phyloP scores from a whole-genome alignment of 2,888 invertebrate species.

The Pollenia angustigena region DNA sequence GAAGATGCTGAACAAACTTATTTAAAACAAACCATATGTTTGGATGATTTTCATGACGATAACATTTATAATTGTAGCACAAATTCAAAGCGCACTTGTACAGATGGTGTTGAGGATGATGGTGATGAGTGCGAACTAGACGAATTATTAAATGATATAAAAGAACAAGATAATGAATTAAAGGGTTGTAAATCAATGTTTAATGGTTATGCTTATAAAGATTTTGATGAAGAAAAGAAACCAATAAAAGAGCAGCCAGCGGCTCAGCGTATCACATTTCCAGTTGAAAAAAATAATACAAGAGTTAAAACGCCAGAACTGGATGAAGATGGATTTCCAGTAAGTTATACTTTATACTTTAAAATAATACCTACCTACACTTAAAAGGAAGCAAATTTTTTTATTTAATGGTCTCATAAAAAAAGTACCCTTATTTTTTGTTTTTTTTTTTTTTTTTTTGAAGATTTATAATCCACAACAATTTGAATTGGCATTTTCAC shows the following conservation, averaged over 20 bases:
- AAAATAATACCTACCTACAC: not conserved
- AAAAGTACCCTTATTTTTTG: not conserved
- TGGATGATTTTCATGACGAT: conserved; percentile 74
- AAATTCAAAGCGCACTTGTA: not conserved
- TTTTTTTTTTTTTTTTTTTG: conserved; percentile 53
- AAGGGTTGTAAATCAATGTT: conserved; percentile 80
- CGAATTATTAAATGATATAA: conserved; percentile 80
- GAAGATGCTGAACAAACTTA: conserved; percentile 75
- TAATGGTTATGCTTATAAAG: conserved; percentile 78
- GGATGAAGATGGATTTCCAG: conserved; percentile 87
- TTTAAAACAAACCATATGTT: conserved; percentile 76
- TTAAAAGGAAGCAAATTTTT: not conserved
- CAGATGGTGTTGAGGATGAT: conserved; percentile 72
- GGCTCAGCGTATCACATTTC: conserved; percentile 69
- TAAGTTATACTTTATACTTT: conserved; percentile 76
- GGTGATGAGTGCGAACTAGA: conserved; percentile 80
- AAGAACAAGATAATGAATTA: conserved; percentile 79
- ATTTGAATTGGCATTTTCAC: conserved; percentile 79
- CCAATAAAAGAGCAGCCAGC: conserved; percentile 40
- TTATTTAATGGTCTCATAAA: too few relatives aligned
- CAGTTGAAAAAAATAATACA: conserved; percentile 49
- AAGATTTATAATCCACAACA: conserved; percentile 79
- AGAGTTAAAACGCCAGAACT: conserved; percentile 59
- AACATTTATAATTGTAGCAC: not conserved
- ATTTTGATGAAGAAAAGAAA: conserved; percentile 77